These are phyloP conservation scores for Drosophila equinoxialis DNA, from an alignment of 1,140 invertebrate genomes.

Conservation along the genomic window DNA sequence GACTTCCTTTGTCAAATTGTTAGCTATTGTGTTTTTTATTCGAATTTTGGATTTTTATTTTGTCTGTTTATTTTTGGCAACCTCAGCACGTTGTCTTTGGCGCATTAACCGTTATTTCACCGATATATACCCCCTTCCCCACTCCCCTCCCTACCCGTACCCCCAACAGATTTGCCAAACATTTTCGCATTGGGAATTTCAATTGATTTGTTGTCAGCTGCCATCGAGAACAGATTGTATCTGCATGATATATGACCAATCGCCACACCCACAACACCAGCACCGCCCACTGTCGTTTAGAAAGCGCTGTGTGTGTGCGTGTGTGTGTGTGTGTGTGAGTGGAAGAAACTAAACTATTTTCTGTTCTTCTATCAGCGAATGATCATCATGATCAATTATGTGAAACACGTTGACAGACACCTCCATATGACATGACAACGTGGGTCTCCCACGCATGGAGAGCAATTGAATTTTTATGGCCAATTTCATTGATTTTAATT, in stretches of 20 bases:
- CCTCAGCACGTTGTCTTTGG: conserved; percentile 50
- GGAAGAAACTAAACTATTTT: conserved; percentile 71
- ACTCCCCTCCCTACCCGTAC: not conserved
- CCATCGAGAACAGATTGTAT: conserved; percentile 72
- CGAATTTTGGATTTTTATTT: conserved; percentile 25
- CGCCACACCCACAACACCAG: conserved; percentile 45
- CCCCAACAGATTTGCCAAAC: conserved; percentile 42
- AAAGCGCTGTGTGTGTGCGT: conserved; percentile 52
- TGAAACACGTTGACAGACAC: conserved; percentile 72
- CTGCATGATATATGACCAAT: conserved; percentile 63
- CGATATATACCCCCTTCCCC: conserved; percentile 34
- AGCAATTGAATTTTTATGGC: conserved; percentile 79
- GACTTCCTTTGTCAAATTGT: conserved; percentile 33
- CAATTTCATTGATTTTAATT: conserved; percentile 82
- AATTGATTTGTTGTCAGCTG: conserved; percentile 58
- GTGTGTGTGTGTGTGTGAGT: conserved; percentile 12
- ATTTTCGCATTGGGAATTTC: conserved; percentile 56
- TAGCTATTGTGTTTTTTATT: not conserved
- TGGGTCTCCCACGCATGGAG: conserved; percentile 45
- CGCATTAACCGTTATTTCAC: conserved; percentile 64
- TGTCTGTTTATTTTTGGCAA: conserved; percentile 50
- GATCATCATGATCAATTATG: conserved; percentile 65
- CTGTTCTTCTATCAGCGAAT: conserved; percentile 22
- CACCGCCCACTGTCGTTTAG: conserved; percentile 63
- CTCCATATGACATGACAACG: conserved; percentile 35